phyloP scores from a whole-genome alignment of 2,113 vertebrate species.

The Motacilla alba region DNA sequence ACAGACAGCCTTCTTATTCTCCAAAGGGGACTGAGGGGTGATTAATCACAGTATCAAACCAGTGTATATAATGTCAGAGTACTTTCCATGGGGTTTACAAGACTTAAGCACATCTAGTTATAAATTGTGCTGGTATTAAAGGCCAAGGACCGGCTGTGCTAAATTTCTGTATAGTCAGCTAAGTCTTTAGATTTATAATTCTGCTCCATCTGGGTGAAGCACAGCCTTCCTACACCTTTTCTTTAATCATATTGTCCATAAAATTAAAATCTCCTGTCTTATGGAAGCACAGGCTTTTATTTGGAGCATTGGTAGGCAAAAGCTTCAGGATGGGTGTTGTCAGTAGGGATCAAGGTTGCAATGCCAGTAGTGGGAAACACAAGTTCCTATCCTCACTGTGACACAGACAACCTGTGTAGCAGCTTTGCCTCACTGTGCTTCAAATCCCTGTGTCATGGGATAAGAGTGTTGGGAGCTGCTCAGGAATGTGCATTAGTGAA shows the following conservation, averaged over 20 bases:
- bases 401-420: not conserved
- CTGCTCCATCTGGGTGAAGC: constrained; percentile 38
- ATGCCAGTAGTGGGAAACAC: not conserved
- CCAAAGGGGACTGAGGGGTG: not conserved
- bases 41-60: constrained; percentile 58
- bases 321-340: not conserved
- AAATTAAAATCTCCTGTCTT: not conserved
- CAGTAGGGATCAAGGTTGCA: not conserved
- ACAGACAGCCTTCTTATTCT: constrained; percentile 26
- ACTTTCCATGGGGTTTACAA: constrained; percentile 46
- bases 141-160: constrained; percentile 47
- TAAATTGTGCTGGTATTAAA: constrained; percentile 60
- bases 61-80: constrained; percentile 48
- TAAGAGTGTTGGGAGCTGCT: not conserved
- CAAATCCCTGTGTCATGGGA: not conserved
- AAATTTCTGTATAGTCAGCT: constrained; percentile 54
- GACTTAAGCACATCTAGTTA: constrained; percentile 47
- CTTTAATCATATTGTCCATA: not conserved
- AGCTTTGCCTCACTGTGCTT: not conserved
- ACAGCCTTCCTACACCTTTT: constrained; percentile 39
- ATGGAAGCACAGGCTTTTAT: not conserved
- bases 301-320: not conserved
- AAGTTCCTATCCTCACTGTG: not conserved
- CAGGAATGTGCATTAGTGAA: not conserved
- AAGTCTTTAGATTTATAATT: constrained; percentile 43